Conservation (phyloP, 2,888 invertebrate species). For the Criorhina ranunculi region DNA sequence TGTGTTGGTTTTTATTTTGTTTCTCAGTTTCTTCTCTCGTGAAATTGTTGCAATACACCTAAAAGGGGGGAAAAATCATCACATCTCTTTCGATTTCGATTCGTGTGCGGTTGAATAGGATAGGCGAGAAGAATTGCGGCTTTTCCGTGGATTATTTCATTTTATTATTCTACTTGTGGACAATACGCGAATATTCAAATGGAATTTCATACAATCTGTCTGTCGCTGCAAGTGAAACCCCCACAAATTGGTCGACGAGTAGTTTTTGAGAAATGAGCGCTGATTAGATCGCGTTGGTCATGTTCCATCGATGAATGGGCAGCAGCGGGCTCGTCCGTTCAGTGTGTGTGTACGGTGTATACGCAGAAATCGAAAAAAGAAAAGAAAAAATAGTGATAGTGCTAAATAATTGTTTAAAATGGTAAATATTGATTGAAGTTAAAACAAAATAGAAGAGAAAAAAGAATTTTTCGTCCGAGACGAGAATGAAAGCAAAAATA, state of each 20-base stretch:
- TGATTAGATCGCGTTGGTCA: slow-evolving; percentile 39
- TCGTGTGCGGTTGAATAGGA: slow-evolving; percentile 21
- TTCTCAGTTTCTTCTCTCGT: slow-evolving; percentile 65
- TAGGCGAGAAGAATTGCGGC: slow-evolving; percentile 55
- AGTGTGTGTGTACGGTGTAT: slow-evolving; percentile 17
- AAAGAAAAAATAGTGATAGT: slow-evolving; percentile 23
- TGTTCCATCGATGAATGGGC: slow-evolving; percentile 24
- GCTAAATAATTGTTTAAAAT: slow-evolving; percentile 16
- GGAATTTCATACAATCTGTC: slow-evolving; percentile 21
- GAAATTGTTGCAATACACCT: slow-evolving; percentile 60
- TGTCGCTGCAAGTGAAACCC: not conserved
- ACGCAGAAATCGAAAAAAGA: not conserved
- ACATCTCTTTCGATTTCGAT: slow-evolving; percentile 25
- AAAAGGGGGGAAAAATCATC: slow-evolving; percentile 40
- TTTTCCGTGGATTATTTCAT: slow-evolving; percentile 50
- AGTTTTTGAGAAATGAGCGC: slow-evolving; percentile 9
- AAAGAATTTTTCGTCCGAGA: slow-evolving; percentile 34
- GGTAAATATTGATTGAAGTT: slow-evolving; percentile 32
- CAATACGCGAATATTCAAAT: slow-evolving; percentile 50
- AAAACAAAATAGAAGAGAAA: not conserved
- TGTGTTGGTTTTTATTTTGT: slow-evolving; percentile 68
- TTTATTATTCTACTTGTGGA: slow-evolving; percentile 18
- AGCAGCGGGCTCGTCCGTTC: slow-evolving; percentile 6
- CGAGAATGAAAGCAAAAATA: slow-evolving; percentile 49
- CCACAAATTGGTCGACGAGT: slow-evolving; percentile 3